These are phyloP conservation scores for Artibeus jamaicensis DNA, from an alignment of 2,797 vertebrate genomes.

Conservation along the genomic window DNA sequence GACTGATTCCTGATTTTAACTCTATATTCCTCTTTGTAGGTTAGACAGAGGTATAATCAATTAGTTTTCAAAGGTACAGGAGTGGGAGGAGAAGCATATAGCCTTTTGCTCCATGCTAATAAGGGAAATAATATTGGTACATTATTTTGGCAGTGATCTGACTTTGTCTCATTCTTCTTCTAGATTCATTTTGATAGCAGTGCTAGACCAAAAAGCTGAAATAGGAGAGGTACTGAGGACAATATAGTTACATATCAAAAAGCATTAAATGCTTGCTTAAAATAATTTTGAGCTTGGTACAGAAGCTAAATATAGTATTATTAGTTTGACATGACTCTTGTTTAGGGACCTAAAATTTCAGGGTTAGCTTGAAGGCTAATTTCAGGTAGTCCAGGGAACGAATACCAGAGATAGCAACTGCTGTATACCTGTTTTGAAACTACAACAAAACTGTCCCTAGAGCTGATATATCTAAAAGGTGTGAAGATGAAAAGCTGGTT, in stretches of 20 bases:
- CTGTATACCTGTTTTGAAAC: neutral
- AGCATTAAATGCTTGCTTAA: conserved; percentile 28
- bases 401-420: neutral
- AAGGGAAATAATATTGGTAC: conserved; percentile 5
- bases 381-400: neutral
- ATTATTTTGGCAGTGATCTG: conserved; percentile 26
- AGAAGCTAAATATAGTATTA: neutral
- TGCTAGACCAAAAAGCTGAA: conserved; percentile 8
- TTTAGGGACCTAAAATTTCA: conserved; percentile 37
- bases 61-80: neutral
- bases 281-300: neutral
- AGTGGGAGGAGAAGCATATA: neutral
- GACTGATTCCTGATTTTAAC: conserved; percentile 48
- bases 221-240: neutral
- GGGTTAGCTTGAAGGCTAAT: conserved; percentile 30
- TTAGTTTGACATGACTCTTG: conserved; percentile 12
- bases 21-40: conserved; percentile 5
- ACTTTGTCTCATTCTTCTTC: conserved; percentile 19
- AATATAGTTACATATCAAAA: conserved; percentile 20
- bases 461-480: neutral
- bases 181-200: conserved; percentile 18
- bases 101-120: neutral
- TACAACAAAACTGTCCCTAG: neutral
- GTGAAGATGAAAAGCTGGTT: conserved; percentile 11
- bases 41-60: neutral